phyloP scores from a whole-genome alignment of 2,888 invertebrate species.

The Megaustenia siamemsis region DNA sequence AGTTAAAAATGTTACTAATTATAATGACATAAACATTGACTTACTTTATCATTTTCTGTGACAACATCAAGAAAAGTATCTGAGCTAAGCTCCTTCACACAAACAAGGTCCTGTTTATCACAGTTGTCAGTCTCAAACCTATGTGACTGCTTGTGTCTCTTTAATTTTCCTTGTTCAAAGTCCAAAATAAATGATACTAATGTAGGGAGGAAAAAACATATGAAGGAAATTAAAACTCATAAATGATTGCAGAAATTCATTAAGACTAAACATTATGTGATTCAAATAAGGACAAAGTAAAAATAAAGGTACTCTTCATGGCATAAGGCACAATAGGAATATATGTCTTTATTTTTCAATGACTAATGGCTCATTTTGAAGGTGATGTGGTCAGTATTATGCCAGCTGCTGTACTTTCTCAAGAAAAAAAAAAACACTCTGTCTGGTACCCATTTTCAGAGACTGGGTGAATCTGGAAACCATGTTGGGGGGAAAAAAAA shows the following conservation, averaged over 20 bases:
- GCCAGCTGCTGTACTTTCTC: no score
- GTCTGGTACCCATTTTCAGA: no score
- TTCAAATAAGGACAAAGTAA: no score
- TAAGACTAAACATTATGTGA: background rate
- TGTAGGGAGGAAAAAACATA: constrained; percentile 19
- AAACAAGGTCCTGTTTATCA: constrained; percentile 14
- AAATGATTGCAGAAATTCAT: background rate
- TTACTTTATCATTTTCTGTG: constrained; percentile 62
- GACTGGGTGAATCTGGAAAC: no score
- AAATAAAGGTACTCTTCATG: no score
- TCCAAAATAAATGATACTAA: constrained; percentile 81
- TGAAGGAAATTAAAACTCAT: background rate
- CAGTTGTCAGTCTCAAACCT: constrained; percentile 29
- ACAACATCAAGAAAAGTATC: constrained; percentile 54
- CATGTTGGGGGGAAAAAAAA: no score
- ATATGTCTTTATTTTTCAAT: no score
- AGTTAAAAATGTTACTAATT: no score
- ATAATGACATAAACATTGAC: constrained; percentile 22
- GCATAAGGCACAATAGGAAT: no score
- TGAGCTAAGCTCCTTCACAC: constrained; percentile 41
- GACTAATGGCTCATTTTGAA: no score
- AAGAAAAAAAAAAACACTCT: no score
- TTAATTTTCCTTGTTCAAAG: constrained; percentile 81
- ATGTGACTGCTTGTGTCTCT: constrained; percentile 71
- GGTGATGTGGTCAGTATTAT: no score